These are phyloP conservation scores for Drosophila serrata DNA, from an alignment of 1,140 invertebrate genomes.

Conservation along the genomic window DNA sequence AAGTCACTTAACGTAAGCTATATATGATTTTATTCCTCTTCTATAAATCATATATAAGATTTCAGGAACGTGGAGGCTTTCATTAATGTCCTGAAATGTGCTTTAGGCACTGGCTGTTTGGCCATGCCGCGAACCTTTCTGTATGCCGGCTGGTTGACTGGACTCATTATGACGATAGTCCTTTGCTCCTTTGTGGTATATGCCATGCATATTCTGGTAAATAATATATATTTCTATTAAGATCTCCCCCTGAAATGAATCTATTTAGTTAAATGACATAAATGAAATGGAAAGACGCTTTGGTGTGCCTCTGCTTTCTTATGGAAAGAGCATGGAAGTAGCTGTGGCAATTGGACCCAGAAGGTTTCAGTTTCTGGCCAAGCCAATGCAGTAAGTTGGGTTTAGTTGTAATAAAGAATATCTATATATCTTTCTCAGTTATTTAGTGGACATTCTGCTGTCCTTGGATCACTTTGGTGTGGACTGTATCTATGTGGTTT, in stretches of 20 bases:
- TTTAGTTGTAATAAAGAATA: background rate
- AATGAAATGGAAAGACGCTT: slow-evolving; percentile 10
- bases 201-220: slow-evolving; percentile 63
- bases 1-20: slow-evolving; percentile 37
- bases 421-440: slow-evolving; percentile 2
- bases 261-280: slow-evolving; percentile 37
- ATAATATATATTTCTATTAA: background rate
- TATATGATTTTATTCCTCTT: background rate
- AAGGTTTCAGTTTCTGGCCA: slow-evolving; percentile 28
- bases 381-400: slow-evolving; percentile 37
- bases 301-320: slow-evolving; percentile 19
- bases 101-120: slow-evolving; percentile 62
- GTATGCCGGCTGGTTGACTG: slow-evolving; percentile 53
- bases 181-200: slow-evolving; percentile 43
- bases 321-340: slow-evolving; percentile 54
- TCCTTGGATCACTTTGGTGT: slow-evolving; percentile 60
- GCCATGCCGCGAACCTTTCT: slow-evolving; percentile 58
- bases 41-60: background rate
- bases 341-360: slow-evolving; percentile 43
- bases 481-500: slow-evolving; percentile 59
- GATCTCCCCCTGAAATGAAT: background rate
- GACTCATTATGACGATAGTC: slow-evolving; percentile 44
- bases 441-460: slow-evolving; percentile 49
- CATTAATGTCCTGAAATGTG: slow-evolving; percentile 56
- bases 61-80: slow-evolving; percentile 56